phyloP scores from a whole-genome alignment of 2,113 vertebrate species.

The human region DNA sequence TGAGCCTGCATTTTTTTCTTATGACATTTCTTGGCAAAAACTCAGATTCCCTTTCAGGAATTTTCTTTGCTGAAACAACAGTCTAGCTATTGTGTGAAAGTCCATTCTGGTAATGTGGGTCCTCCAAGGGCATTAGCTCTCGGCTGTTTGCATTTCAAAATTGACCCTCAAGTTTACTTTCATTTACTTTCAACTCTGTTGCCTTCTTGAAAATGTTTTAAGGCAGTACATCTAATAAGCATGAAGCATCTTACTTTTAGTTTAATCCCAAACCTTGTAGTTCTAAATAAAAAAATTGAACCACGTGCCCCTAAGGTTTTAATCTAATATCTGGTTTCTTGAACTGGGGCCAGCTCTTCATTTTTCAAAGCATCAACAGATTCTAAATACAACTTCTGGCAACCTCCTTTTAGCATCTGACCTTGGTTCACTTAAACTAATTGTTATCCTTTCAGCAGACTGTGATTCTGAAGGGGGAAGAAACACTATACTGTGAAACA shows the following conservation, averaged over 20 bases:
- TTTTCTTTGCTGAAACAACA: slow-evolving; percentile 63
- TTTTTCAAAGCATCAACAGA: slow-evolving; percentile 52
- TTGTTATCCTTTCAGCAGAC: slow-evolving; percentile 47
- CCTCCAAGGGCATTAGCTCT: neutral
- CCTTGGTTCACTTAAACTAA: slow-evolving; percentile 50
- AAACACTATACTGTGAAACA: neutral
- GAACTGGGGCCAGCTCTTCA: slow-evolving; percentile 46
- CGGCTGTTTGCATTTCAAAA: slow-evolving; percentile 59
- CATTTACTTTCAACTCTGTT: neutral
- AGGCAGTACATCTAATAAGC: neutral
- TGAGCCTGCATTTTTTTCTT: slow-evolving; percentile 60
- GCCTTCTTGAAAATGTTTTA: slow-evolving; percentile 34
- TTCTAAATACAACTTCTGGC: slow-evolving; percentile 53
- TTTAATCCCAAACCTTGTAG: slow-evolving; percentile 40
- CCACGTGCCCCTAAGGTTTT: slow-evolving; percentile 49
- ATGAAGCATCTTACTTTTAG: slow-evolving; percentile 51
- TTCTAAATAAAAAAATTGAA: slow-evolving; percentile 71
- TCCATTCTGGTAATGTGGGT: neutral
- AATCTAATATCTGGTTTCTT: slow-evolving; percentile 69
- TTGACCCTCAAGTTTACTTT: slow-evolving; percentile 48
- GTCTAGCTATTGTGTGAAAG: slow-evolving; percentile 51
- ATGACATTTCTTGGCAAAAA: slow-evolving; percentile 50
- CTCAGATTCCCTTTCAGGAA: slow-evolving; percentile 46
- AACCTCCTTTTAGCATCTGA: slow-evolving; percentile 57
- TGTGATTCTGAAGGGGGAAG: neutral